Conservation (phyloP, 2,797 vertebrate genomes). For the Cossypha niveicapilla region DNA sequence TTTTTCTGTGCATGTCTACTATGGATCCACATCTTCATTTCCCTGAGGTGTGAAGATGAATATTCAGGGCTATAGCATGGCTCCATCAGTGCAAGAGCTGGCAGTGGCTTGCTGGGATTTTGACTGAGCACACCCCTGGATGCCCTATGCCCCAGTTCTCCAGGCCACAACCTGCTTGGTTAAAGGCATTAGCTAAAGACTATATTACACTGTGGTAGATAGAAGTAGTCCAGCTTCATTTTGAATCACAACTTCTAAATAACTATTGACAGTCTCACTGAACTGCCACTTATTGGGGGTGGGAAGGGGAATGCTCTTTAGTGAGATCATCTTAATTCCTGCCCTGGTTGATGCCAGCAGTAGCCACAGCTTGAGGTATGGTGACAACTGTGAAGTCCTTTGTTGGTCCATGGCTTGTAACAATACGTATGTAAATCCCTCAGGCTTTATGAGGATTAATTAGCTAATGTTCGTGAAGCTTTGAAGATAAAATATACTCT, state of each 20-base stretch:
- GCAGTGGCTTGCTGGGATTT: neutral
- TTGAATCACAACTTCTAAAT: neutral
- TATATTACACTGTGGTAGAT: rapidly evolving
- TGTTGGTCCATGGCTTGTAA: neutral
- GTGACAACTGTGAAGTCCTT: neutral
- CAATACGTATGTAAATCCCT: neutral
- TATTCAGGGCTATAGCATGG: neutral
- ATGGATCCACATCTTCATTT: neutral
- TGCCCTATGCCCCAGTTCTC: neutral
- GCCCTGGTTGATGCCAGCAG: neutral
- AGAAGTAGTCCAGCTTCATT: neutral
- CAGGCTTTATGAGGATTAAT: conserved; percentile 5
- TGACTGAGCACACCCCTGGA: neutral
- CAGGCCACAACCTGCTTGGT: neutral
- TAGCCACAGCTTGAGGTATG: neutral
- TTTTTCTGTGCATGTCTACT: neutral
- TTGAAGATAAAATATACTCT: neutral
- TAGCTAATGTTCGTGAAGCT: neutral
- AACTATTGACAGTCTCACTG: neutral
- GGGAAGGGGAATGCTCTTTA: neutral
- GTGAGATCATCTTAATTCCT: neutral
- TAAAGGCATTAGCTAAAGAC: neutral
- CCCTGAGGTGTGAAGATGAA: neutral
- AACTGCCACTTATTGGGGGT: neutral
- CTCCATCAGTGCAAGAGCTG: neutral